Conservation (phyloP, 1,140 invertebrate species). For the Zaprionus ornatus region DNA sequence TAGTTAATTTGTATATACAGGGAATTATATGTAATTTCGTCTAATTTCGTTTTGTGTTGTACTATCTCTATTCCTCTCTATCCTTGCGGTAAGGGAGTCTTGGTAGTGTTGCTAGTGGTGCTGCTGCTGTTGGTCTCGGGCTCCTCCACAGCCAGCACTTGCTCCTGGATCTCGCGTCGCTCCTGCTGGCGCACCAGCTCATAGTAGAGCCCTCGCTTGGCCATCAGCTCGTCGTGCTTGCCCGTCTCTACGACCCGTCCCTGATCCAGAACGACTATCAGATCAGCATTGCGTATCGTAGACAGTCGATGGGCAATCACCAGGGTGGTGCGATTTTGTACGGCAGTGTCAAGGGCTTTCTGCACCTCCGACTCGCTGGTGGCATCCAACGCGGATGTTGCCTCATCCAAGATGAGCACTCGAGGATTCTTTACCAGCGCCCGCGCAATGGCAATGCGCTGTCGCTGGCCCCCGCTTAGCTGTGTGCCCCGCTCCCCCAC, state of each 20-base stretch:
- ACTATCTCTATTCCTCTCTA: slow-evolving; percentile 17
- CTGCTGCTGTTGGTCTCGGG: slow-evolving; percentile 20
- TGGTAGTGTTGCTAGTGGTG: neutral
- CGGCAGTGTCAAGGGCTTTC: slow-evolving; percentile 90
- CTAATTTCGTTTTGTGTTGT: slow-evolving; percentile 32
- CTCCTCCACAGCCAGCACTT: slow-evolving; percentile 59
- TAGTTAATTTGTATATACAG: slow-evolving; percentile 52
- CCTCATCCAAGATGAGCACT: slow-evolving; percentile 95
- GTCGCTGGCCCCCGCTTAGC: slow-evolving; percentile 95
- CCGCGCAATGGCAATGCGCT: slow-evolving; percentile 95
- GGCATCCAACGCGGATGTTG: slow-evolving; percentile 95
- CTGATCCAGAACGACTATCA: slow-evolving; percentile 93
- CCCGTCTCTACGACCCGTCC: slow-evolving; percentile 92
- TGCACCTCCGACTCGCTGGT: slow-evolving; percentile 95
- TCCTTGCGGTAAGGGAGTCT: slow-evolving; percentile 16
- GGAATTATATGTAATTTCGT: slow-evolving; percentile 53
- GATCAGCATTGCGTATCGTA: slow-evolving; percentile 93
- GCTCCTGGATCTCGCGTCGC: slow-evolving; percentile 70
- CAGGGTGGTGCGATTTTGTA: slow-evolving; percentile 91
- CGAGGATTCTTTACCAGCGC: slow-evolving; percentile 94
- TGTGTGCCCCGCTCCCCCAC: slow-evolving; percentile 95
- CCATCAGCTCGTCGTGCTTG: slow-evolving; percentile 91
- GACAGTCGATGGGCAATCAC: slow-evolving; percentile 95
- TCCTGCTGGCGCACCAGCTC: slow-evolving; percentile 84
- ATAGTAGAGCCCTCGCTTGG: slow-evolving; percentile 90